phyloP scores from a whole-genome alignment of 1,140 invertebrate species.

The Chironomus tepperi region DNA sequence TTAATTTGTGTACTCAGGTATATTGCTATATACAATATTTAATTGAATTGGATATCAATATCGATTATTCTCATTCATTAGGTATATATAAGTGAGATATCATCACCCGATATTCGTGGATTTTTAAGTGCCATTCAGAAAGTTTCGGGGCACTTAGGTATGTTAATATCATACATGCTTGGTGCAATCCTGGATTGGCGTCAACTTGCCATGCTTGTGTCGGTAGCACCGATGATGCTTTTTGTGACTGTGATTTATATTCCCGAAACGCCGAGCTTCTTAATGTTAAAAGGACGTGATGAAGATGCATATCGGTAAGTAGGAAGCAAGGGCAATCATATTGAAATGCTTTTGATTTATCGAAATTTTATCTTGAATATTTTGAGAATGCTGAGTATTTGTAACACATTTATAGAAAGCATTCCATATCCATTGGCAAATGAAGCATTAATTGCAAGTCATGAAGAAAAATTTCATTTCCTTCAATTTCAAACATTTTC shows the following conservation, averaged over 20 bases:
- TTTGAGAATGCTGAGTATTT: no score
- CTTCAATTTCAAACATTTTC: no score
- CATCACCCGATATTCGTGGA: constrained; percentile 75
- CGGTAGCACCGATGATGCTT: constrained; percentile 53
- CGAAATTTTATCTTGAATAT: no score
- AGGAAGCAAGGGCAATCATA: neutral
- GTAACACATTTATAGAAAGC: no score
- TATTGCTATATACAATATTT: neutral
- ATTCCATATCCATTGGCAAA: no score
- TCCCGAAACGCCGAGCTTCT: constrained; percentile 62
- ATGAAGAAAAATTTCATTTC: no score
- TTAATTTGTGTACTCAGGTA: constrained; percentile 71
- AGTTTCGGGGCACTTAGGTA: constrained; percentile 74
- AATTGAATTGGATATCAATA: constrained; percentile 11
- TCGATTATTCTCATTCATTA: constrained; percentile 41
- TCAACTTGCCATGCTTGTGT: constrained; percentile 63
- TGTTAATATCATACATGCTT: constrained; percentile 71
- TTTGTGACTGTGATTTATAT: constrained; percentile 50
- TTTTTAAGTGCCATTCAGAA: constrained; percentile 80
- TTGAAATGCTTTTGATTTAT: neutral
- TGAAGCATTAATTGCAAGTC: no score
- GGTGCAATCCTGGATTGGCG: constrained; percentile 79
- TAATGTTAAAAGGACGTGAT: constrained; percentile 51
- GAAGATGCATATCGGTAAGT: constrained; percentile 50
- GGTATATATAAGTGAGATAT: constrained; percentile 91